These are phyloP conservation scores for Ailurus styani DNA, from an alignment of 2,113 vertebrate genomes.

Conservation along the genomic window DNA sequence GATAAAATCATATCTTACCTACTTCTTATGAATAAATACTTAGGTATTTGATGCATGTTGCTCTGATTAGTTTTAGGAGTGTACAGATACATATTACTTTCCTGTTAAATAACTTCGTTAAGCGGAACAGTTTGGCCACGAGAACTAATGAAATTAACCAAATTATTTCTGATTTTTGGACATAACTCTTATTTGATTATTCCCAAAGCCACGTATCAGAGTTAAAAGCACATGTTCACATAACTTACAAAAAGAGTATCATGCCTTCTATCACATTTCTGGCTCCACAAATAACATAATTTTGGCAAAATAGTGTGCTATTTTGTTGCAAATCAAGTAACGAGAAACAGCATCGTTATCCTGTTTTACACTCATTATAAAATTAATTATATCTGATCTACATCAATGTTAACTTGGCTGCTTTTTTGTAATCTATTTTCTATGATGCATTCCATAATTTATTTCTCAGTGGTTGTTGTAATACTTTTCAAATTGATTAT, in stretches of 20 bases:
- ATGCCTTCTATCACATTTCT: neutral
- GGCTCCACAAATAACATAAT: neutral
- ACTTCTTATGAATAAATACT: neutral
- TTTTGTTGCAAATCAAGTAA: constrained; percentile 15
- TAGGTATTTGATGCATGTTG: neutral
- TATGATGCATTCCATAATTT: neutral
- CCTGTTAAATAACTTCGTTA: neutral
- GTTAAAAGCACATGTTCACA: neutral
- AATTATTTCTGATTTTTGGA: constrained; percentile 14
- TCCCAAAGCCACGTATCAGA: neutral
- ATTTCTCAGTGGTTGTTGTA: constrained; percentile 4
- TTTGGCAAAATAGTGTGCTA: neutral
- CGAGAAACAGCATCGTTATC: neutral
- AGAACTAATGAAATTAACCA: neutral
- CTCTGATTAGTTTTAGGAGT: neutral
- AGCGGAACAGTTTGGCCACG: neutral
- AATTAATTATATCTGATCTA: neutral
- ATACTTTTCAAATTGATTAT: neutral
- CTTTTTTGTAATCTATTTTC: neutral
- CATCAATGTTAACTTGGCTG: neutral
- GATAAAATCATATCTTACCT: neutral
- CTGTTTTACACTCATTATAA: neutral
- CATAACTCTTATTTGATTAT: neutral
- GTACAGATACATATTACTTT: neutral
- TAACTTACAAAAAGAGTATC: neutral